phyloP scores from a whole-genome alignment of 2,797 vertebrate genomes.

The Perodicticus potto region DNA sequence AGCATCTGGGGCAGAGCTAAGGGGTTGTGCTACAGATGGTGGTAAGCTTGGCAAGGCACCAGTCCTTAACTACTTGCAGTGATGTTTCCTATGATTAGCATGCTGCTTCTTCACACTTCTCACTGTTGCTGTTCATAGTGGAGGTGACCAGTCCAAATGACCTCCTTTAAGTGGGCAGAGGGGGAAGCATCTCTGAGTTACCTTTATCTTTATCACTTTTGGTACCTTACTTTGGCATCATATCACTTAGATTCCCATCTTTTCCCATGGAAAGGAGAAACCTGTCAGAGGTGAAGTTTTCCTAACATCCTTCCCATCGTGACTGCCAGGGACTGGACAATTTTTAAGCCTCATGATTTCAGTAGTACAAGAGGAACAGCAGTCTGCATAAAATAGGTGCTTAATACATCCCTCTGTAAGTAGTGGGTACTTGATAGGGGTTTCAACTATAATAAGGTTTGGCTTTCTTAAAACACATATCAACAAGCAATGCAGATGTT shows the following conservation, averaged over 20 bases:
- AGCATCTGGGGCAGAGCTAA: background rate
- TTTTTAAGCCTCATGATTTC: background rate
- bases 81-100: background rate
- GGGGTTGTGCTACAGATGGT: background rate
- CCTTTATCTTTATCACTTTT: background rate
- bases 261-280: background rate
- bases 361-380: too few species aligned
- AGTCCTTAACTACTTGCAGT: background rate
- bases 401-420: background rate
- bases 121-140: background rate
- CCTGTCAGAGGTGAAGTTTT: background rate
- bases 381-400: background rate
- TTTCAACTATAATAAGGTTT: background rate
- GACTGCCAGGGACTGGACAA: background rate
- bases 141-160: background rate
- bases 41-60: background rate
- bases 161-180: background rate
- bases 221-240: background rate
- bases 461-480: background rate
- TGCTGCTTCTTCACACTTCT: background rate
- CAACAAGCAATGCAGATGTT: background rate
- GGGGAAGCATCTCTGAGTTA: background rate
- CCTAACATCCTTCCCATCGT: background rate
- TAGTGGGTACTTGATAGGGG: background rate
- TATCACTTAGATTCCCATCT: background rate